A percentile compares a stretch with the other conserved stretches of the same genome.
Evolutionary conservation across 2,113 vertebrate species (phyloP).

Genomic region (Dissostichus mawsoni): DNA sequence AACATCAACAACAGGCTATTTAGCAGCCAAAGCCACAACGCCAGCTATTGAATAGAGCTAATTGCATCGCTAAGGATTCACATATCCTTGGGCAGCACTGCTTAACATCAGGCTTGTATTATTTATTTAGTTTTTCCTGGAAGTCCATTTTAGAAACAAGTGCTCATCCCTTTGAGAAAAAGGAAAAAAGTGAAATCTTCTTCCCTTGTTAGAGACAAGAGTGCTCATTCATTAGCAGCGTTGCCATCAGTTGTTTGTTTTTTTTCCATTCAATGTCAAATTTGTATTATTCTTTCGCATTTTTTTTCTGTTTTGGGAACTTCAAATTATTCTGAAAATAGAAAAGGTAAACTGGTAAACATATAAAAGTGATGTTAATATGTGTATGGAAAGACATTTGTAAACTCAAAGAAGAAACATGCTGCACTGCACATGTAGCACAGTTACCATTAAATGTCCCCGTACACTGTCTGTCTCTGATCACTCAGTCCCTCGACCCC

Average conservation of each 20-base stretch:
- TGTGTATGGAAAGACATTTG: not conserved
- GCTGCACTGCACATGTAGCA: slow-evolving; percentile 26
- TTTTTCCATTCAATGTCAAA: not conserved
- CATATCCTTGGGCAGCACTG: slow-evolving; percentile 36
- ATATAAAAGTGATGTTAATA: not conserved
- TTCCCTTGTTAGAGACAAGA: slow-evolving; percentile 19
- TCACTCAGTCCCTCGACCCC: slow-evolving; percentile 45
- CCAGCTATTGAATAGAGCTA: slow-evolving; percentile 57
- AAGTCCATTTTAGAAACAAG: slow-evolving; percentile 44
- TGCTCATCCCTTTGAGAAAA: slow-evolving; percentile 26
- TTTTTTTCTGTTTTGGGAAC: slow-evolving; percentile 3
- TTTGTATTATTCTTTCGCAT: not conserved
- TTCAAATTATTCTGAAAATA: too few species aligned
- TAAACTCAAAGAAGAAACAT: slow-evolving; percentile 6
- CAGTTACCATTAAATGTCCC: slow-evolving; percentile 36
- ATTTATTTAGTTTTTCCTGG: slow-evolving; percentile 24
- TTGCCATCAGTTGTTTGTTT: not conserved
- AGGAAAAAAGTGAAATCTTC: slow-evolving; percentile 5
- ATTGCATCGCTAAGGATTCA: slow-evolving; percentile 57
- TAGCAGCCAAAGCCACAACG: slow-evolving; percentile 41
- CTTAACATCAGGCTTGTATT: slow-evolving; percentile 37
- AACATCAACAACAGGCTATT: slow-evolving; percentile 61
- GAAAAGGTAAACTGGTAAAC: not conserved
- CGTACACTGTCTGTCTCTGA: slow-evolving; percentile 54
- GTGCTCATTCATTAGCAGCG: slow-evolving; percentile 7